Conservation (phyloP, 1,140 invertebrate genomes). For the Megathymus violae region DNA sequence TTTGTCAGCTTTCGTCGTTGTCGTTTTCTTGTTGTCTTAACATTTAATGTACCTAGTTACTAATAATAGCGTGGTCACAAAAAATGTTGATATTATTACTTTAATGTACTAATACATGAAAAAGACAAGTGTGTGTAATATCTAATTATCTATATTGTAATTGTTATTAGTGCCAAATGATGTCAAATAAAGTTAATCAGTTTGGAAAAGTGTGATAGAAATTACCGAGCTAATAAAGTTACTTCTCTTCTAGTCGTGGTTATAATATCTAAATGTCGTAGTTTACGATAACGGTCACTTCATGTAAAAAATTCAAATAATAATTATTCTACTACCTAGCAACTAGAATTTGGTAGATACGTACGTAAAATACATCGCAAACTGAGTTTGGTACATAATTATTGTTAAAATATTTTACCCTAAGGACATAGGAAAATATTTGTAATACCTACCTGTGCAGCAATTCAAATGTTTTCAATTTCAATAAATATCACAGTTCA, state of each 20-base stretch:
- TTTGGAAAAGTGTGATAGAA: neutral
- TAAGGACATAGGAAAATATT: neutral
- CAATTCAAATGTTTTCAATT: neutral
- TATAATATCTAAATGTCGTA: neutral
- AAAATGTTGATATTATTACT: neutral
- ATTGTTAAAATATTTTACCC: neutral
- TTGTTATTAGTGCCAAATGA: neutral
- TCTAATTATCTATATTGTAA: neutral
- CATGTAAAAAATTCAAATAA: neutral
- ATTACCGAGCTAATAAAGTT: neutral
- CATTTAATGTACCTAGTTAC: neutral
- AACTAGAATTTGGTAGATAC: neutral
- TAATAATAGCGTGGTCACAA: neutral
- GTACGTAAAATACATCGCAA: neutral
- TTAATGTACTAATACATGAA: neutral
- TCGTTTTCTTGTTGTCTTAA: neutral
- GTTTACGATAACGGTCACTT: neutral
- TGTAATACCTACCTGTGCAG: neutral
- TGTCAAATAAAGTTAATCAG: neutral
- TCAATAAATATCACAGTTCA: neutral
- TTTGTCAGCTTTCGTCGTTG: slow-evolving; percentile 18
- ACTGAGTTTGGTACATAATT: neutral
- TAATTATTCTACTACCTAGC: neutral
- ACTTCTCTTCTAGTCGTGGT: neutral
- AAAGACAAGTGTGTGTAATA: neutral